Percentiles rank a stretch among this genome's conserved stretches.
Evolutionary conservation across 2,113 vertebrate genomes (phyloP).

Genomic region (Anser cygnoides): DNA sequence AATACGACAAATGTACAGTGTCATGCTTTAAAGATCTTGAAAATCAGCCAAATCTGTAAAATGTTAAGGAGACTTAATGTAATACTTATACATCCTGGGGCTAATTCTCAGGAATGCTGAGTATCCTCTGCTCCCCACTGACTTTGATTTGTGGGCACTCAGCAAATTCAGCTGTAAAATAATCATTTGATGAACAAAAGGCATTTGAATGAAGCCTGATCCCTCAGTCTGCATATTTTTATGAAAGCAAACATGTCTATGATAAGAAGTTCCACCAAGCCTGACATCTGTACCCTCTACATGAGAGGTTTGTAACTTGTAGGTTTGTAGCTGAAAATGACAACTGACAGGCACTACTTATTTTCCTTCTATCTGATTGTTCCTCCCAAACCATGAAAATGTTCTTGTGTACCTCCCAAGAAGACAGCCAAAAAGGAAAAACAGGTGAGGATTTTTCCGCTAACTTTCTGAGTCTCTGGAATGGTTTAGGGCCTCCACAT

Average conservation of each 20-base stretch:
- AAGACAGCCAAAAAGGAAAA: neutral
- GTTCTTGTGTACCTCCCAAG: neutral
- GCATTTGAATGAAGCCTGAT: neutral
- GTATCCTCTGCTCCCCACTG: neutral
- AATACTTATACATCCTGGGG: neutral
- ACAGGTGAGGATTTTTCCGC: neutral
- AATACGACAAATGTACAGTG: neutral
- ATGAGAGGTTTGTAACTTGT: neutral
- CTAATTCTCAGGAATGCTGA: slow-evolving; percentile 35
- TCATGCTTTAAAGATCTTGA: slow-evolving; percentile 32
- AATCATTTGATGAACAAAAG: neutral
- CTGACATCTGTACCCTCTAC: neutral
- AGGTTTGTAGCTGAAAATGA: neutral
- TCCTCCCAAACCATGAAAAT: neutral
- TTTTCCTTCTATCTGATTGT: neutral
- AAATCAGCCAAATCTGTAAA: slow-evolving; percentile 52
- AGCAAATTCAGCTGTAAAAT: slow-evolving; percentile 5
- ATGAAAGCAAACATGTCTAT: neutral
- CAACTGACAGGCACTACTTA: neutral
- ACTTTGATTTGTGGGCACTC: neutral
- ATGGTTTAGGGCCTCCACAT: neutral
- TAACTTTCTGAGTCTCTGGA: neutral
- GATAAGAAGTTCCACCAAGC: neutral
- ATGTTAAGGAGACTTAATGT: slow-evolving; percentile 26
- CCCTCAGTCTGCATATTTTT: neutral